These are phyloP conservation scores for Carcharodon carcharias DNA, from an alignment of 2,797 vertebrate genomes.

Conservation along the genomic window DNA sequence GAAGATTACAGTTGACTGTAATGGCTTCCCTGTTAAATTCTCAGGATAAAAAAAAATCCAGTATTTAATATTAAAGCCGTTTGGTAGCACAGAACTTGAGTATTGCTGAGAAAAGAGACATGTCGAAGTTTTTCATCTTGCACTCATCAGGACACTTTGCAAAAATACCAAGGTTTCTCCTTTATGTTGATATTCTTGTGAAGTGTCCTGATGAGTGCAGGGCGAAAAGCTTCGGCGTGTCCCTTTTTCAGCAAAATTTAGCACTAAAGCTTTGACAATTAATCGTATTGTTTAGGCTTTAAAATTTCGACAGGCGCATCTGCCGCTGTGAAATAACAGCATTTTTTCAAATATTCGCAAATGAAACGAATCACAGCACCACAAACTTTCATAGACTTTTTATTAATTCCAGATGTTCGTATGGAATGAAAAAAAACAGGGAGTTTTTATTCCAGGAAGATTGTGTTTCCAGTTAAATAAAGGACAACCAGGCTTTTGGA, in stretches of 20 bases:
- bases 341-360: not conserved
- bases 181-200: too few species aligned
- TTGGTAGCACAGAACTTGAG: too few species aligned
- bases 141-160: too few species aligned
- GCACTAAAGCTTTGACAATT: not conserved
- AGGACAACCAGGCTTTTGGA: not conserved
- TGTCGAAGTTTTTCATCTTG: too few species aligned
- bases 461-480: not conserved
- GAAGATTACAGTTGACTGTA: not conserved
- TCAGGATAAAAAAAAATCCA: not conserved
- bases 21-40: not conserved
- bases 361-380: not conserved
- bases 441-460: not conserved
- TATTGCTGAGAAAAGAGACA: too few species aligned
- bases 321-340: not conserved
- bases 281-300: not conserved
- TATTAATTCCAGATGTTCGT: not conserved
- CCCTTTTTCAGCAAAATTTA: too few species aligned
- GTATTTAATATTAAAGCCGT: not conserved
- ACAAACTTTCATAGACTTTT: not conserved
- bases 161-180: too few species aligned
- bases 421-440: not conserved
- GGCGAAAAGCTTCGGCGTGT: too few species aligned
- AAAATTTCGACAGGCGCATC: not conserved
- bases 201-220: too few species aligned